phyloP scores from a whole-genome alignment of 2,113 vertebrate species.

The Rhizomys pruinosus region DNA sequence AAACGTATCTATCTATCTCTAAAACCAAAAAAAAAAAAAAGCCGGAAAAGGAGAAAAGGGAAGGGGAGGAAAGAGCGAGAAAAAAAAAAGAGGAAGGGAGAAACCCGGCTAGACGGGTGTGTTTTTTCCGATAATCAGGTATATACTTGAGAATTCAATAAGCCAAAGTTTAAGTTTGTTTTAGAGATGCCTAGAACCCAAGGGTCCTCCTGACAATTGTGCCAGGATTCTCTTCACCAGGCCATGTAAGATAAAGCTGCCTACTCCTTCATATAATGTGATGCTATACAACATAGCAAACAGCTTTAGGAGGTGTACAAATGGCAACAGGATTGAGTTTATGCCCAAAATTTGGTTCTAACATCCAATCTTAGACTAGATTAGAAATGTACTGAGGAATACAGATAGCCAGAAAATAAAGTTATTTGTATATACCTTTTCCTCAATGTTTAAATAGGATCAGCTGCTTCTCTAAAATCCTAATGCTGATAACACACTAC shows the following conservation, averaged over 20 bases:
- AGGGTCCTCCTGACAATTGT: not conserved
- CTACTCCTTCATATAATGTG: not conserved
- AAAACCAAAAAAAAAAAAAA: too few relatives aligned
- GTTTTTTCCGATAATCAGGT: not conserved
- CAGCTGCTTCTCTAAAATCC: constrained; percentile 34
- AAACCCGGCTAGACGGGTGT: too few relatives aligned
- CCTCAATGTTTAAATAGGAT: not conserved
- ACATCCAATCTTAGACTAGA: not conserved
- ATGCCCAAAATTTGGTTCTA: not conserved
- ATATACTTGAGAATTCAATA: not conserved
- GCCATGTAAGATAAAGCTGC: fast-evolving
- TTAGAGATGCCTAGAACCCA: not conserved
- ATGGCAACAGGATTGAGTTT: not conserved
- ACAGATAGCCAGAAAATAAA: not conserved
- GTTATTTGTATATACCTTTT: too few relatives aligned
- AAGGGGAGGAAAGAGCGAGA: too few relatives aligned
- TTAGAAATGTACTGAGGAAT: not conserved
- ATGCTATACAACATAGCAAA: not conserved
- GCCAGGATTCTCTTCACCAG: too few relatives aligned
- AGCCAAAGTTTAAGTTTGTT: not conserved
- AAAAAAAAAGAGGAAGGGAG: too few relatives aligned
- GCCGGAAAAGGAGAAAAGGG: too few relatives aligned
- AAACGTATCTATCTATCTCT: too few relatives aligned
- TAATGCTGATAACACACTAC: not conserved
- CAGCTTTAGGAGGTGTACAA: not conserved